These are phyloP conservation scores for Tychaedon coryphoeus DNA, from an alignment of 2,113 vertebrate genomes.

Conservation along the genomic window DNA sequence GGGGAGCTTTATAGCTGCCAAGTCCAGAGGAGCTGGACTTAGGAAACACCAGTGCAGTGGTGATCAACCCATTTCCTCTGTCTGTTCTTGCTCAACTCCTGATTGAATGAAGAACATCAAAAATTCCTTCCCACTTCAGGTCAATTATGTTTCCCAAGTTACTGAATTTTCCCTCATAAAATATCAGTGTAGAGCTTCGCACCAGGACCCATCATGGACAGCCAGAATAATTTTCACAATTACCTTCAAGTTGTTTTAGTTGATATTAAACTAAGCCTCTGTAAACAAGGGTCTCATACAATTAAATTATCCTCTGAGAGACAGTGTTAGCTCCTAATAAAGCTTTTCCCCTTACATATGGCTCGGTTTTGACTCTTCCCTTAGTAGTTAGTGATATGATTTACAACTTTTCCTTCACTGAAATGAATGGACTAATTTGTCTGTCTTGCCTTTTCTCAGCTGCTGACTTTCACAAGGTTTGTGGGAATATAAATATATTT, in stretches of 20 bases:
- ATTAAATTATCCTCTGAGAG: background rate
- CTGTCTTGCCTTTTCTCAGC: background rate
- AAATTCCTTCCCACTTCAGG: background rate
- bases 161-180: background rate
- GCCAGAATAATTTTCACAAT: background rate
- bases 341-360: background rate
- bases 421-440: background rate
- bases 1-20: background rate
- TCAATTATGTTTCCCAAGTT: background rate
- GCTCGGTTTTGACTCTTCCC: background rate
- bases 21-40: background rate
- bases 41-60: background rate
- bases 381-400: background rate
- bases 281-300: background rate
- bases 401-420: background rate
- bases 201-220: background rate
- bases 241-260: background rate
- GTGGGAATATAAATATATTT: background rate
- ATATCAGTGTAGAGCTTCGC: background rate
- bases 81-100: background rate
- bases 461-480: background rate
- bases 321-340: background rate
- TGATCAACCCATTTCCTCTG: background rate
- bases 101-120: rapidly evolving
- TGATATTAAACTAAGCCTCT: background rate